A percentile compares a stretch with the other conserved stretches of the same genome.
These are phyloP conservation scores for Garrulus glandarius DNA, from an alignment of 2,797 vertebrate species.

Conservation along the genomic window DNA sequence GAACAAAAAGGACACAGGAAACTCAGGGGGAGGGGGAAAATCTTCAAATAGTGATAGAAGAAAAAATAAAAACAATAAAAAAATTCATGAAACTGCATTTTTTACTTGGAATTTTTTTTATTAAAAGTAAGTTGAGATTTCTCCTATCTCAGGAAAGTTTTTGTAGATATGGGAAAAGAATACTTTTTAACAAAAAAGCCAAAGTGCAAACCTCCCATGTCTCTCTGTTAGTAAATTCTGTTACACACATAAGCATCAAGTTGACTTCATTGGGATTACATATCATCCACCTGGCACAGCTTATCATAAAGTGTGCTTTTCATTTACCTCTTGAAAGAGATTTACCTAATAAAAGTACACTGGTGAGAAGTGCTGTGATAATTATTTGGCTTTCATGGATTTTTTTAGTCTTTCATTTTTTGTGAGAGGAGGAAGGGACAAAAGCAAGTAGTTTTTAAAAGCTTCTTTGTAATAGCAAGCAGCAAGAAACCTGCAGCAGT, in stretches of 20 bases:
- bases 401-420: background rate
- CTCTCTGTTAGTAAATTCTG: background rate
- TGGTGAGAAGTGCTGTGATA: background rate
- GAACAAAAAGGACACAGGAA: background rate
- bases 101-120: background rate
- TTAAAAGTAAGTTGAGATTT: background rate
- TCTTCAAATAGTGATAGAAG: background rate
- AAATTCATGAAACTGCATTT: background rate
- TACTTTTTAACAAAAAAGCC: background rate
- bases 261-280: background rate
- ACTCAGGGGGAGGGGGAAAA: fast-evolving
- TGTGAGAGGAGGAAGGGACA: fast-evolving
- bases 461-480: background rate
- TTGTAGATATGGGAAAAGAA: background rate
- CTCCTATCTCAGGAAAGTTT: background rate
- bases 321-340: background rate
- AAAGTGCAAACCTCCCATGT: fast-evolving
- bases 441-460: background rate
- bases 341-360: background rate
- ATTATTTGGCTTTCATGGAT: background rate
- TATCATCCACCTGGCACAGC: background rate
- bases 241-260: background rate
- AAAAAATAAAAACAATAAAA: background rate
- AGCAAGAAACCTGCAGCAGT: background rate
- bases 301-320: background rate